Evolutionary conservation across 2,797 vertebrate species (phyloP).

Genomic region (Sebastes steindachneri): DNA sequence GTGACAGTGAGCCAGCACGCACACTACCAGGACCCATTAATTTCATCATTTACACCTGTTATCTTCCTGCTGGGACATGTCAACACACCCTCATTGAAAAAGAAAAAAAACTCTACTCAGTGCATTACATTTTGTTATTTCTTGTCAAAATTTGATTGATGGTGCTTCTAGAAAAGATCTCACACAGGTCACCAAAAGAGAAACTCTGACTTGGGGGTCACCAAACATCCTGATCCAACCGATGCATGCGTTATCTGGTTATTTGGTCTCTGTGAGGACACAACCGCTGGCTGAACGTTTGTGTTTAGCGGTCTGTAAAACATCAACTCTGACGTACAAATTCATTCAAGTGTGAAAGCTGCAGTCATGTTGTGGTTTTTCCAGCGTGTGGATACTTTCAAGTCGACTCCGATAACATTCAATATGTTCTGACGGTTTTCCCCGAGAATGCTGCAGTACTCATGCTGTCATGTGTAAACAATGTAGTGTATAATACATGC

Average conservation of each 20-base stretch:
- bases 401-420: background rate
- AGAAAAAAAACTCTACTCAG: too few relatives aligned
- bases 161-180: too few relatives aligned
- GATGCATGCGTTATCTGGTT: background rate
- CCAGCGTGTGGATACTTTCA: background rate
- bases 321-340: background rate
- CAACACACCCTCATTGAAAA: too few relatives aligned
- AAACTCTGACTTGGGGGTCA: background rate
- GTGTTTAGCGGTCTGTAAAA: background rate
- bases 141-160: too few relatives aligned
- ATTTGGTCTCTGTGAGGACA: background rate
- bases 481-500: conserved; percentile 3
- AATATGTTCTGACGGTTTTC: conserved; percentile 8
- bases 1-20: background rate
- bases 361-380: background rate
- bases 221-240: background rate
- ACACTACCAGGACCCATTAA: background rate
- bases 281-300: background rate
- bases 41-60: background rate
- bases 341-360: background rate
- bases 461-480: background rate
- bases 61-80: background rate
- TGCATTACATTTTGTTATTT: too few relatives aligned
- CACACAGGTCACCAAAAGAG: too few relatives aligned
- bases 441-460: background rate